Evolutionary conservation across 2,113 vertebrate species (phyloP).

Genomic region (Nyctereutes procyonoides): DNA sequence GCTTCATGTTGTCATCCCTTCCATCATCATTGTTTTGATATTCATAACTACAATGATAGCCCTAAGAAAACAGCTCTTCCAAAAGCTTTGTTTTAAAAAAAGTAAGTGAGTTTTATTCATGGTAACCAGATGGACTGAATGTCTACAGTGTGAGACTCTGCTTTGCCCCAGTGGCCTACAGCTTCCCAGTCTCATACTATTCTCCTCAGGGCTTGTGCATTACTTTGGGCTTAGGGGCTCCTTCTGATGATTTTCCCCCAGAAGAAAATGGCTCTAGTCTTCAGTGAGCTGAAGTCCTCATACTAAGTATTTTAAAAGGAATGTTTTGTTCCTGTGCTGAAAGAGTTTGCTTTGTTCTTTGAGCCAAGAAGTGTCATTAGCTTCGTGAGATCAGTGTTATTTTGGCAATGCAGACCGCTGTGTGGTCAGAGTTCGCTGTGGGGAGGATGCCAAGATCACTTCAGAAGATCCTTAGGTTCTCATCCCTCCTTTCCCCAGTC

Average conservation of each 20-base stretch:
- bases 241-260: background rate
- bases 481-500: background rate
- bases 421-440: background rate
- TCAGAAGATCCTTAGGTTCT: background rate
- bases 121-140: background rate
- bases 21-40: constrained; percentile 41
- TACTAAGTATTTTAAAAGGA: background rate
- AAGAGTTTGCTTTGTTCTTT: background rate
- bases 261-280: constrained; percentile 22
- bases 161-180: background rate
- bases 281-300: background rate
- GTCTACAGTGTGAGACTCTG: background rate
- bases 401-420: background rate
- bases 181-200: background rate
- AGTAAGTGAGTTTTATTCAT: constrained; percentile 74
- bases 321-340: background rate
- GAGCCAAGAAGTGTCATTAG: background rate
- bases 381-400: background rate
- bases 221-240: background rate
- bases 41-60: constrained; percentile 50
- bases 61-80: constrained; percentile 71
- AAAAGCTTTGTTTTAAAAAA: constrained; percentile 53
- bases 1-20: constrained; percentile 63
- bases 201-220: background rate
- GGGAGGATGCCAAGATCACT: background rate